Conservation (phyloP, 2,888 invertebrate species). For the Andrena flavipes region DNA sequence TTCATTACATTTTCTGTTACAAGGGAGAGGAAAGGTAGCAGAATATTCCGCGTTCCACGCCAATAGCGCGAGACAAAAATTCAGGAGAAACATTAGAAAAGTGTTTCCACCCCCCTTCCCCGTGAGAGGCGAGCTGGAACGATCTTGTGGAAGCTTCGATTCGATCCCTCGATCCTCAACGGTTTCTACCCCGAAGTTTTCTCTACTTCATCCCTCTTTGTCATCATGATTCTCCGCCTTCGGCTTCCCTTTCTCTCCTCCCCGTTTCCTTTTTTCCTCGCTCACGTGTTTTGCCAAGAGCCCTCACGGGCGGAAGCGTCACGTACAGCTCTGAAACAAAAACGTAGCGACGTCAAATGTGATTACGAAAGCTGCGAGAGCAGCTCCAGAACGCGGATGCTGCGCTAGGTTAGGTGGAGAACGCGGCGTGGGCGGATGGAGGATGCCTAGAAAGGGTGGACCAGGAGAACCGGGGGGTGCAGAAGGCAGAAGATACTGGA, state of each 20-base stretch:
- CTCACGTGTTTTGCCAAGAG: conserved; percentile 78
- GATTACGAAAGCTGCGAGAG: conserved; percentile 84
- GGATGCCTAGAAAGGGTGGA: conserved; percentile 48
- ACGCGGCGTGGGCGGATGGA: conserved; percentile 45
- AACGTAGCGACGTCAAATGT: conserved; percentile 85
- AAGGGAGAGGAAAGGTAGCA: too few species aligned
- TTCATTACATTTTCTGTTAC: too few species aligned
- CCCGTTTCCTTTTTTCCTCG: conserved; percentile 67
- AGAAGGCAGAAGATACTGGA: conserved; percentile 41
- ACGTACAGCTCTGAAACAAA: conserved; percentile 84
- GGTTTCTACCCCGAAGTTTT: background rate
- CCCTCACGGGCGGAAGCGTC: conserved; percentile 82
- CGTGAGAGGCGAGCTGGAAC: background rate
- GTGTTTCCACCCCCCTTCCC: background rate
- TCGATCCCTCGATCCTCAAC: conserved; percentile 65
- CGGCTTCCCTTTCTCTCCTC: conserved; percentile 23
- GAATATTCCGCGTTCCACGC: too few species aligned
- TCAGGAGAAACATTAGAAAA: conserved; percentile 14
- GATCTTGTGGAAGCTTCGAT: conserved; percentile 32
- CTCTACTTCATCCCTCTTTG: conserved; percentile 14
- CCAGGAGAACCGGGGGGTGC: conserved; percentile 29
- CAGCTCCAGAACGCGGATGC: conserved; percentile 84
- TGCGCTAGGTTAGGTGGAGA: conserved; percentile 78
- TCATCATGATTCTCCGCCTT: conserved; percentile 45
- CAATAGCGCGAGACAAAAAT: background rate